These are phyloP conservation scores for Graphium colonna DNA, from an alignment of 2,888 invertebrate genomes.

Conservation along the genomic window DNA sequence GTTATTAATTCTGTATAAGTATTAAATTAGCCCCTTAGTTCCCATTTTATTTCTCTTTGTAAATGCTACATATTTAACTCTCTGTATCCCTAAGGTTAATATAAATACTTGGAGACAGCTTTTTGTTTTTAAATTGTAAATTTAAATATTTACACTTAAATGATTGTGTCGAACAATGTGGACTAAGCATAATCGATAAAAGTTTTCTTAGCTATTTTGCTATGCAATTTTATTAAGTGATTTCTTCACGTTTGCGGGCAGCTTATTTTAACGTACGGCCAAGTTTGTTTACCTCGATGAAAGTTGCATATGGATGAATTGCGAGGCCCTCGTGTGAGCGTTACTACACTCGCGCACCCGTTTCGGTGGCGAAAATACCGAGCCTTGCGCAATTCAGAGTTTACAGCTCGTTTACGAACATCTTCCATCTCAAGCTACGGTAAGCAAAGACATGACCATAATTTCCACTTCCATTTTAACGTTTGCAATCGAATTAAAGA, in stretches of 20 bases:
- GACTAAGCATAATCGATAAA: too few relatives aligned
- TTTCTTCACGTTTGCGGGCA: constrained; percentile 33
- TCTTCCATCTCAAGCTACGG: too few relatives aligned
- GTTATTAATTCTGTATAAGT: too few relatives aligned
- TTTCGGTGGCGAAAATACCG: constrained; percentile 77
- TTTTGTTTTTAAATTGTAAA: too few relatives aligned
- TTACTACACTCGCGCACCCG: constrained; percentile 75
- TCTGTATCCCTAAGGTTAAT: neutral
- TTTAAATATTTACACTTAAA: too few relatives aligned
- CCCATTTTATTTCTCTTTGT: too few relatives aligned
- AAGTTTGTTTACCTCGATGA: constrained; percentile 75
- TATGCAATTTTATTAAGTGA: constrained; percentile 28
- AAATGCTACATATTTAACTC: neutral
- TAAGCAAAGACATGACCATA: too few relatives aligned
- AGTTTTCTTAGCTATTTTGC: neutral
- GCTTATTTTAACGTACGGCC: constrained; percentile 50
- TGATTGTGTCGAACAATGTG: too few relatives aligned
- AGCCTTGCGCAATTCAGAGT: constrained; percentile 66
- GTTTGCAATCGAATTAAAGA: too few relatives aligned
- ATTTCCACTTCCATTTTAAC: too few relatives aligned
- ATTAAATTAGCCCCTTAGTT: too few relatives aligned
- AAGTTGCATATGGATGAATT: constrained; percentile 78
- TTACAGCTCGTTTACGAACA: constrained; percentile 52
- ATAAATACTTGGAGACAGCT: too few relatives aligned
- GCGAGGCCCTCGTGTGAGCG: constrained; percentile 76